Percentiles rank a stretch among this genome's conserved stretches.
Evolutionary conservation across 1,140 invertebrate species (phyloP).

Genomic region (Magallana ariakensis): DNA sequence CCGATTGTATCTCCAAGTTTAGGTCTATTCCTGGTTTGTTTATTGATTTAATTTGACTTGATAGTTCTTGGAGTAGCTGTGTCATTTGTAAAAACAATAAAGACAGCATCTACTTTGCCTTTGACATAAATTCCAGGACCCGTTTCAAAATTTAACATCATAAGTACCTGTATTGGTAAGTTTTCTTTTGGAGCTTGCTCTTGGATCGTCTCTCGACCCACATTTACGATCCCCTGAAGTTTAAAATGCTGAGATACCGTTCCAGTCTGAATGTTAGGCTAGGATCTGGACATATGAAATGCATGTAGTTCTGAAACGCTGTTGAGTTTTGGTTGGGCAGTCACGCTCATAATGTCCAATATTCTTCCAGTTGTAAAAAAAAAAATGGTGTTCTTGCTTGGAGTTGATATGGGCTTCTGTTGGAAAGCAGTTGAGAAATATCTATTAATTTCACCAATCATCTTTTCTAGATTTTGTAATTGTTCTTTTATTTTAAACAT

Average conservation of each 20-base stretch:
- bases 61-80: neutral
- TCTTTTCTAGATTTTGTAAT: neutral
- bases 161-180: no score
- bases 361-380: neutral
- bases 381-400: neutral
- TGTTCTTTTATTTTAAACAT: neutral
- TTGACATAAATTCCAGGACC: neutral
- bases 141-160: neutral
- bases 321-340: neutral
- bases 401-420: neutral
- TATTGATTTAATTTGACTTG: neutral
- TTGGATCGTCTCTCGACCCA: neutral
- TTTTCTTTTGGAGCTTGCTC: no score
- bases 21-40: neutral
- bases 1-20: neutral
- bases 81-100: neutral
- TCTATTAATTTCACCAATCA: neutral
- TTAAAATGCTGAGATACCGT: neutral
- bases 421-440: neutral
- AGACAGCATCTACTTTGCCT: neutral
- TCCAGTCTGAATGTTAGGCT: no score
- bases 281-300: no score
- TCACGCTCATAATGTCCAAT: neutral
- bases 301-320: neutral
- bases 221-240: slow-evolving; percentile 2